Evolutionary conservation across 2,113 vertebrate species (phyloP).

Genomic region (Corythaixoides concolor): DNA sequence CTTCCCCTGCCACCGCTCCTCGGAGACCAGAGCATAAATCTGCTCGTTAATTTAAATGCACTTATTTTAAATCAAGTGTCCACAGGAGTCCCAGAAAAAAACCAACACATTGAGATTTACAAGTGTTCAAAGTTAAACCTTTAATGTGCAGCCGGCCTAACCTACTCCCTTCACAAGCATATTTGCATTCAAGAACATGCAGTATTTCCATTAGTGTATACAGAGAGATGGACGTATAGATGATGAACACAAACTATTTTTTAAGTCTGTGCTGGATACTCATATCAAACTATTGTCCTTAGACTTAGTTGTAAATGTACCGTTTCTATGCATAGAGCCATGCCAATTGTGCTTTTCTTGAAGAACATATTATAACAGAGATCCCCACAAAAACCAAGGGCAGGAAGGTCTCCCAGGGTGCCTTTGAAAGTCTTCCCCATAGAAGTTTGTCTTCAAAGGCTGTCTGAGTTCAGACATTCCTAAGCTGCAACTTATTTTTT

Average conservation of each 20-base stretch:
- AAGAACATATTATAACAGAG: neutral
- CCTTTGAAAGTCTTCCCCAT: constrained; percentile 6
- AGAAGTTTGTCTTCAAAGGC: constrained; percentile 9
- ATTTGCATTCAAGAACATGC: neutral
- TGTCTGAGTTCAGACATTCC: neutral
- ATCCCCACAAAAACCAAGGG: neutral
- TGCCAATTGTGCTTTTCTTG: neutral
- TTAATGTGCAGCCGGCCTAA: neutral
- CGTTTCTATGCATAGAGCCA: neutral
- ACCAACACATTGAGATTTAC: neutral
- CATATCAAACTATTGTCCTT: neutral
- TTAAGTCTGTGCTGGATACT: neutral
- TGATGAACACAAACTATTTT: neutral
- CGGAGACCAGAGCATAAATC: neutral
- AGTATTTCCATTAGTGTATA: neutral
- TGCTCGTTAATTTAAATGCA: neutral
- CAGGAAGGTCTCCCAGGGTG: neutral
- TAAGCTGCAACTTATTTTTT: neutral
- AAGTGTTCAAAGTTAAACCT: neutral
- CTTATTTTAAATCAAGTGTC: neutral
- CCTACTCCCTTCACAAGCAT: neutral
- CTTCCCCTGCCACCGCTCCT: neutral
- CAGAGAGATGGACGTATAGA: neutral
- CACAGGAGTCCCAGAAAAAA: neutral
- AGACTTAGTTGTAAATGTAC: neutral